A percentile compares a stretch with the other conserved stretches of the same genome.
Evolutionary conservation across 1,140 invertebrate species (phyloP).

Genomic region (Zaprionus ghesquierei): DNA sequence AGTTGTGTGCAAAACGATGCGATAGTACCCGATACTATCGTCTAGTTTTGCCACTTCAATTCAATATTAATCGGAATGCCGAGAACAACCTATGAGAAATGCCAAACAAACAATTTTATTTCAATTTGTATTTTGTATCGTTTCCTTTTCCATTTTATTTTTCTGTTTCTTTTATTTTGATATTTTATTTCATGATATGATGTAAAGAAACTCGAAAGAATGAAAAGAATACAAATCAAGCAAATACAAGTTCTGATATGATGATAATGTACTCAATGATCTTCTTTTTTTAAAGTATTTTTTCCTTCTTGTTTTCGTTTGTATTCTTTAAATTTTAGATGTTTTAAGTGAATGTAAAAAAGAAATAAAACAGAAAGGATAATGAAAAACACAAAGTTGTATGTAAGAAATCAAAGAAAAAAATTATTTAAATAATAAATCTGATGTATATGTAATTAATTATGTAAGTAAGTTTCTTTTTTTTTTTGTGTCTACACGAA

Average conservation of each 20-base stretch:
- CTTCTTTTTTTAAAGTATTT: constrained; percentile 18
- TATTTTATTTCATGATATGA: constrained; percentile 11
- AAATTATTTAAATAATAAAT: constrained; percentile 59
- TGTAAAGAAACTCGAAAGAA: background rate
- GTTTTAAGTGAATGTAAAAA: constrained; percentile 54
- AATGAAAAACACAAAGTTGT: constrained; percentile 38
- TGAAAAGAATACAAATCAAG: background rate
- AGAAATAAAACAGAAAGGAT: constrained; percentile 47
- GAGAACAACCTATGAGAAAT: constrained; percentile 31
- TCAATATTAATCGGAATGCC: background rate
- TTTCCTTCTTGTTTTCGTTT: background rate
- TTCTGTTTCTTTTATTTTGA: background rate
- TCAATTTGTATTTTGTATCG: constrained; percentile 7
- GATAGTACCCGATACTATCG: constrained; percentile 10
- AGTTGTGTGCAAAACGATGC: constrained; percentile 4
- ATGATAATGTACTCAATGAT: constrained; percentile 35
- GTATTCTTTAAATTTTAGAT: constrained; percentile 44
- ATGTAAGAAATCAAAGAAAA: constrained; percentile 56
- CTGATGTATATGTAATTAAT: constrained; percentile 55
- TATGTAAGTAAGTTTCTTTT: constrained; percentile 52
- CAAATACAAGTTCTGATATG: constrained; percentile 22
- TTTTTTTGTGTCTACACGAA: constrained; percentile 71
- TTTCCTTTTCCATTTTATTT: background rate
- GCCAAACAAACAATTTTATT: constrained; percentile 39
- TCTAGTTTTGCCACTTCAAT: background rate